phyloP scores from a whole-genome alignment of 2,888 invertebrate species.

The Empis stercorea region DNA sequence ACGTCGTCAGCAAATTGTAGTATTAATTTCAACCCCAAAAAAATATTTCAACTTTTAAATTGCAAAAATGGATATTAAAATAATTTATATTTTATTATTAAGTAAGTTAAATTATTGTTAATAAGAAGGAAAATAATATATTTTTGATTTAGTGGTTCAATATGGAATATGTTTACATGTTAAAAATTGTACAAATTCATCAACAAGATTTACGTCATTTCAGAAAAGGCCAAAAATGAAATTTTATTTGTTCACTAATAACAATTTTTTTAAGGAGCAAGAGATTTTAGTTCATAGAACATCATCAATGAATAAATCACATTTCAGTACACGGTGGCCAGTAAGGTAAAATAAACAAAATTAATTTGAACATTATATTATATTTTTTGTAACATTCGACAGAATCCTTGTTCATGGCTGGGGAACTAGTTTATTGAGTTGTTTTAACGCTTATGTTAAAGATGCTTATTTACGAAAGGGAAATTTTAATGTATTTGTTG shows the following conservation, averaged over 20 bases:
- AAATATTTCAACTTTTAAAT: no score
- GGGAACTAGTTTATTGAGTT: conserved; percentile 26
- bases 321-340: background rate
- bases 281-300: background rate
- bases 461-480: conserved; percentile 23
- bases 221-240: background rate
- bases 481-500: conserved; percentile 25
- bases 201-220: background rate
- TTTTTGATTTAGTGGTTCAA: no score
- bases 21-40: no score
- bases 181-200: no score
- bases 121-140: no score
- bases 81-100: no score
- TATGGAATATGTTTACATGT: no score
- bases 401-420: conserved; percentile 30
- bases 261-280: background rate
- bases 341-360: background rate
- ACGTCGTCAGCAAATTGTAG: no score
- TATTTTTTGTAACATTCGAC: background rate
- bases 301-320: background rate
- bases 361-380: background rate
- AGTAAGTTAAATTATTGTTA: no score
- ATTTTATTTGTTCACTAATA: background rate
- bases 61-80: no score
- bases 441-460: conserved; percentile 25